phyloP scores from a whole-genome alignment of 2,113 vertebrate species.

The Phrynocephalus versicolor region DNA sequence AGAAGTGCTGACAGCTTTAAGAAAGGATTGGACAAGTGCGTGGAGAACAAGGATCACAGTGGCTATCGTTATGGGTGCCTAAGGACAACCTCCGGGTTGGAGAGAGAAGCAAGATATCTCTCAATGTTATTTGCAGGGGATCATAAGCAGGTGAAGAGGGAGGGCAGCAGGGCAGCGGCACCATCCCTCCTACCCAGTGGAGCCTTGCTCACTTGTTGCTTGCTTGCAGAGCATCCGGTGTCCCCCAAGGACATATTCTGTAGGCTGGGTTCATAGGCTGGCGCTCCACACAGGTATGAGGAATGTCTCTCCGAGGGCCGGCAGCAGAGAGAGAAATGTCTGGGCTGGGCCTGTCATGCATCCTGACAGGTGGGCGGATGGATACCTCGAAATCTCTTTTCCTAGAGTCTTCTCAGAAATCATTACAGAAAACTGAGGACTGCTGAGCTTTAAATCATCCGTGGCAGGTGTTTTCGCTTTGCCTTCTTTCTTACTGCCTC shows the following conservation, averaged over 20 bases:
- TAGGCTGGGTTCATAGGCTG: neutral
- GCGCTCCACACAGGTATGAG: neutral
- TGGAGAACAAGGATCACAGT: too few species aligned
- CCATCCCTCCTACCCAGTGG: too few species aligned
- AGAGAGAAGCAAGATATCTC: too few species aligned
- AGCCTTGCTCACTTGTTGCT: neutral
- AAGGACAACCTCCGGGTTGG: too few species aligned
- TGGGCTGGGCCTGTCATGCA: neutral
- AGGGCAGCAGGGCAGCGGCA: neutral
- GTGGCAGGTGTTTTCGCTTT: accelerated
- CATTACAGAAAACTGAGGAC: accelerated
- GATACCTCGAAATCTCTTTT: accelerated
- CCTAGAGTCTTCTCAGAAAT: neutral
- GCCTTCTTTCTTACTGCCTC: accelerated
- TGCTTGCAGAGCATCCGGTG: accelerated
- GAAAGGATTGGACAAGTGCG: too few species aligned
- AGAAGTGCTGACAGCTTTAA: too few species aligned
- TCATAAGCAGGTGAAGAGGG: too few species aligned
- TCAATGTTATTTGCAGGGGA: too few species aligned
- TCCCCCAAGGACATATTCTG: neutral
- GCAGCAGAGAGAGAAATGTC: neutral
- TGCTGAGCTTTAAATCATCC: accelerated
- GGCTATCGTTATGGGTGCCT: neutral
- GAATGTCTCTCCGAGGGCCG: neutral
- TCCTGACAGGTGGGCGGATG: neutral